Evolutionary conservation across 2,113 vertebrate species (phyloP), one percentile per base, ranked within the genome.

Genomic region (Oenanthe oenanthe): DNA sequence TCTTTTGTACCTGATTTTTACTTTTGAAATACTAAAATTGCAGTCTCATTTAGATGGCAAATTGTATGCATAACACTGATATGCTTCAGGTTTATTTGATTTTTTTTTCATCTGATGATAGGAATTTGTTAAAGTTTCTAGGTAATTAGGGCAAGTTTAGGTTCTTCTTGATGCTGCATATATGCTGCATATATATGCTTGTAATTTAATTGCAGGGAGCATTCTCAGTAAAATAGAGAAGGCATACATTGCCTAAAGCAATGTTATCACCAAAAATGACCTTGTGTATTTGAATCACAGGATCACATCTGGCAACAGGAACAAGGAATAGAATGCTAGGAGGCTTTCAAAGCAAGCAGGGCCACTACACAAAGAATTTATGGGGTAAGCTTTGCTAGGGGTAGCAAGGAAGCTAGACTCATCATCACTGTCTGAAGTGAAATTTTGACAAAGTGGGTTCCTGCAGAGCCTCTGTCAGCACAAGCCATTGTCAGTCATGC

Each of bases 391-490:
- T 78, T 73, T 54, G 45, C 11, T 19, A 43, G 63, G 25, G 12
- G 8, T n/a, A 63, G 18, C 6, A 51, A 71, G 51, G 51, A 84
- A 61, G 5, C 0, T 4, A 80, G 7, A 10, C 8, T 80, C 22
- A 31, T 66, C 9, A 34, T 15, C 2, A 0, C 12, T 45, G 7
- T 12, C 47, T 72, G 26, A 75, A 66, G 45, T 17, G 38, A 80
- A 42, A 63, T 87, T 80, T 32, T 62, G 34, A 31, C 10, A 47
- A 58, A 45, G 5, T 19, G 12, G 0, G 0, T 48, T 92, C 22
- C 4, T 4, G 6, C 18, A 28, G 17, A 2, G 5, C 24, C 32
- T 47, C 17, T 2, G 14, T 17, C 16, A 72, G 8, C 4, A n/a
- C 4, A 7, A 72, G 31, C 26, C 47, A 28, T 9, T 50, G 17